A percentile compares a stretch with the other conserved stretches of the same genome.
Evolutionary conservation across 2,888 invertebrate genomes (phyloP).

Genomic region (Eubasilissa splendida): DNA sequence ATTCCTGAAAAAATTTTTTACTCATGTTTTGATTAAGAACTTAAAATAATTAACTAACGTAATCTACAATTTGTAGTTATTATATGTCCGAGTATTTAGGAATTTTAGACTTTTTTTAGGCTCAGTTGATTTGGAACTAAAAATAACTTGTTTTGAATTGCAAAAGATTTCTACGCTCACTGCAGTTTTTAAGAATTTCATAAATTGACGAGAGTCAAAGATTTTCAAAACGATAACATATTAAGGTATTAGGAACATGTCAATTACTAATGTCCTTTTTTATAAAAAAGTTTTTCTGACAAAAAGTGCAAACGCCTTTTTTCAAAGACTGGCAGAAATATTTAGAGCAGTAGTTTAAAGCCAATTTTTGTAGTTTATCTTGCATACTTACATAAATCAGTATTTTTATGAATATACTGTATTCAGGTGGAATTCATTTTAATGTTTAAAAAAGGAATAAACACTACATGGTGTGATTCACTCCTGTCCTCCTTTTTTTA

Average conservation of each 20-base stretch:
- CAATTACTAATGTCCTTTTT: conserved; percentile 21
- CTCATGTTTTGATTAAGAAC: not conserved
- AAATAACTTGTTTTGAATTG: too few relatives aligned
- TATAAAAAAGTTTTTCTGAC: not conserved
- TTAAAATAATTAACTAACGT: conserved; percentile 7
- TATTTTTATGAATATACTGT: not conserved
- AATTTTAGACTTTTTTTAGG: too few relatives aligned
- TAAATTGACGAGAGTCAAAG: too few relatives aligned
- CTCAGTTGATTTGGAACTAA: too few relatives aligned
- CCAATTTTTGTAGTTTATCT: conserved; percentile 17
- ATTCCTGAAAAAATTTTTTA: conserved; percentile 2
- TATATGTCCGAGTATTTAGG: too few relatives aligned
- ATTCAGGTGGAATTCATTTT: too few relatives aligned
- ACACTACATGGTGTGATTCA: too few relatives aligned
- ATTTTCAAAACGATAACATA: too few relatives aligned
- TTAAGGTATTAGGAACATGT: not conserved
- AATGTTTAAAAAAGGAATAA: too few relatives aligned
- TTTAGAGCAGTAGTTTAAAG: conserved; percentile 14
- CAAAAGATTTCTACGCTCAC: too few relatives aligned
- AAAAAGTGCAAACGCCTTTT: conserved; percentile 40
- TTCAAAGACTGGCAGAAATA: conserved; percentile 52
- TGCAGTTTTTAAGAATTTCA: too few relatives aligned
- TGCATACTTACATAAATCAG: not conserved
- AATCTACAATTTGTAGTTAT: not conserved
- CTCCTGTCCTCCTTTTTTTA: too few relatives aligned